phyloP scores from a whole-genome alignment of 92 coral and sea anemone genomes.

The Epizoanthus fatuus region DNA sequence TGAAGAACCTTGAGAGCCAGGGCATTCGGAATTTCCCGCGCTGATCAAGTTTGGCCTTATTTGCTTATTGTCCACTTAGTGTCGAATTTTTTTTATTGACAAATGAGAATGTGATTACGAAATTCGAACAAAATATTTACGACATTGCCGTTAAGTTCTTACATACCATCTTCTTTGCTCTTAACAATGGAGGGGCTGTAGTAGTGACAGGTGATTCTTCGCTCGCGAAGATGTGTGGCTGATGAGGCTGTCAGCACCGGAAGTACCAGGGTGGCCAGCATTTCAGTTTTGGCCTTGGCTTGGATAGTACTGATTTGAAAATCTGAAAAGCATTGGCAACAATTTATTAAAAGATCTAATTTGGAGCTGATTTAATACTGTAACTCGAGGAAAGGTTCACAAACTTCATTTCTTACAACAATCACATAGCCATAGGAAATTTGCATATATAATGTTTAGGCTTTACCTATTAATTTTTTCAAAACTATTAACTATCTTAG shows the following conservation, averaged over 20 bases:
- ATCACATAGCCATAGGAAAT: no score
- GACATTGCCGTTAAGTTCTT: neutral
- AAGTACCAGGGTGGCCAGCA: slow-evolving; percentile 95
- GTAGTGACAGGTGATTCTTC: slow-evolving; percentile 86
- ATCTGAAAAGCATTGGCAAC: slow-evolving; percentile 55
- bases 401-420: no score
- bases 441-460: no score
- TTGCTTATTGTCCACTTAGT: no score
- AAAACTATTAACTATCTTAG: no score
- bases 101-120: neutral
- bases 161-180: slow-evolving; percentile 93
- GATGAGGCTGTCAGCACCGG: slow-evolving; percentile 80
- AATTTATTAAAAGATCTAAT: neutral
- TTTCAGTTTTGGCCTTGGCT: slow-evolving; percentile 94
- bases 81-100: no score
- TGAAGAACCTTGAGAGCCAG: no score
- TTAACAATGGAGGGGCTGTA: slow-evolving; percentile 74
- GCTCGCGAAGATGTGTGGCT: slow-evolving; percentile 64
- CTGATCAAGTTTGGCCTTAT: no score
- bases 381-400: neutral
- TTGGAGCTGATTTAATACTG: neutral
- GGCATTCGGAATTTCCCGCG: no score
- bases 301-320: slow-evolving; percentile 83
- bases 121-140: neutral
- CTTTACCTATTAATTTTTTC: no score